Evolutionary conservation across 1,140 invertebrate species (phyloP).

Genomic region (Bombus pyrosoma): DNA sequence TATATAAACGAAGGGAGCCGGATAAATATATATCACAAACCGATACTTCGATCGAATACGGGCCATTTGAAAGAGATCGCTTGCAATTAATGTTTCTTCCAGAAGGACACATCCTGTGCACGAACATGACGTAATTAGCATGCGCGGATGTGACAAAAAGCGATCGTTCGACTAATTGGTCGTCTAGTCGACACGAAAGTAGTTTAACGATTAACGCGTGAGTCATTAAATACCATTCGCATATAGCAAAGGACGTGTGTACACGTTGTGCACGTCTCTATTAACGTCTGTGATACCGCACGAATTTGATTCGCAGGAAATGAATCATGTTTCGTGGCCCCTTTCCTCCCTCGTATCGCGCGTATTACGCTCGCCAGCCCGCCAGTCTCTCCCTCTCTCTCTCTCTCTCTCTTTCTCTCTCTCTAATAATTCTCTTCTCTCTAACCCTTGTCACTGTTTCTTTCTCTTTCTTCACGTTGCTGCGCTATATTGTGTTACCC

Average conservation of each 20-base stretch:
- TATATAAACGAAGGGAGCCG: too few species aligned
- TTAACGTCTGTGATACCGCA: background rate
- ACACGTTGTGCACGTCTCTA: background rate
- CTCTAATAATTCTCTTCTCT: background rate
- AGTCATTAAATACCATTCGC: conserved; percentile 15
- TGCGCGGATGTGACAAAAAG: background rate
- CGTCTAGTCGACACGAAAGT: conserved; percentile 1
- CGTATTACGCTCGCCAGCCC: background rate
- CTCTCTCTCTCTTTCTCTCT: background rate
- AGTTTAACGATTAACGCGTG: conserved; percentile 10
- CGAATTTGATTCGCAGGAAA: conserved; percentile 44
- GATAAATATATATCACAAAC: too few species aligned
- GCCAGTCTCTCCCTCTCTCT: background rate
- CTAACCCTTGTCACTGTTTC: background rate
- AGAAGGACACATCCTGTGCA: background rate
- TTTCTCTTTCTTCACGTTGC: background rate
- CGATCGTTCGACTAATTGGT: background rate
- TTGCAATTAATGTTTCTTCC: too few species aligned
- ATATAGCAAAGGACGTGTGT: background rate
- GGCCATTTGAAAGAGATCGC: too few species aligned
- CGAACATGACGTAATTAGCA: background rate
- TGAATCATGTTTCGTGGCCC: conserved; percentile 30
- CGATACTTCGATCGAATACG: too few species aligned
- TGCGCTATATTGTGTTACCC: background rate
- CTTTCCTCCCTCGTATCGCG: background rate